These are phyloP conservation scores for Trogon melanurus DNA, from an alignment of 2,113 vertebrate species.

Conservation along the genomic window DNA sequence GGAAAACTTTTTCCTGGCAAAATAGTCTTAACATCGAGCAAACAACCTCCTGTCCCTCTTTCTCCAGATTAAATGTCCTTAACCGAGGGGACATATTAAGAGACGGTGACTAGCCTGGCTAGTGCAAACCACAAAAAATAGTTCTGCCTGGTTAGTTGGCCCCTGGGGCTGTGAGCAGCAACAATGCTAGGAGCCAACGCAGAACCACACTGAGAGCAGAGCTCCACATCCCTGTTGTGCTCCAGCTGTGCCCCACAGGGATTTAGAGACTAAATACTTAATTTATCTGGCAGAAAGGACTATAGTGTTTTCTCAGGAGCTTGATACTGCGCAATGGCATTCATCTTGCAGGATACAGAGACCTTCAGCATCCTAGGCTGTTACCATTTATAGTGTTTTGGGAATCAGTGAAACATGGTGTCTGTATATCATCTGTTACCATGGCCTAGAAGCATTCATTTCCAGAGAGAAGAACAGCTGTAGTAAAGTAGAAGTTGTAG, in stretches of 20 bases:
- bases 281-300: neutral
- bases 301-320: neutral
- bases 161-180: neutral
- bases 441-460: neutral
- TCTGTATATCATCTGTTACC: neutral
- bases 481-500: neutral
- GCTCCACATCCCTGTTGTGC: neutral
- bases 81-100: neutral
- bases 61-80: neutral
- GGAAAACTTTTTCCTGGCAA: neutral
- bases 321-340: neutral
- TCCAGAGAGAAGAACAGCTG: conserved; percentile 4
- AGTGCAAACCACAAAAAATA: neutral
- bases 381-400: neutral
- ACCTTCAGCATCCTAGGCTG: neutral
- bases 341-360: neutral
- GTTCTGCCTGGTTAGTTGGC: neutral
- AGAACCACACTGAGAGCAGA: neutral
- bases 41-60: neutral
- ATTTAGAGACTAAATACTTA: neutral
- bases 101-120: neutral
- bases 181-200: fast-evolving
- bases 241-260: neutral
- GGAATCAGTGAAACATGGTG: neutral
- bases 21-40: neutral